Evolutionary conservation across 2,888 invertebrate genomes (phyloP), one percentile per base, ranked within the genome.

Genomic region (Dastarcus helophoroides): DNA sequence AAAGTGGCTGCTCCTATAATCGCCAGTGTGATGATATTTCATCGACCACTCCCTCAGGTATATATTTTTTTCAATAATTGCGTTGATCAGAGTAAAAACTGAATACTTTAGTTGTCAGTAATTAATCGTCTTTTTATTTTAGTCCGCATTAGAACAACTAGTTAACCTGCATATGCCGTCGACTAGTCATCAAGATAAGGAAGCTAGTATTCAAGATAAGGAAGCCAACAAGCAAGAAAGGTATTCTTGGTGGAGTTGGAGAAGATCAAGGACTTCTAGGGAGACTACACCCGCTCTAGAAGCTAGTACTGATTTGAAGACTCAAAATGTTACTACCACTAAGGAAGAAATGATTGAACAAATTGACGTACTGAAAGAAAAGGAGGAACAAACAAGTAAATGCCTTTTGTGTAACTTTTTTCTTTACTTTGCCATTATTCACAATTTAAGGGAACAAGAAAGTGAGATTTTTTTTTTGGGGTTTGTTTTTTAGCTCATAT

Each of bases 1-100:
- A 70, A 78, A 44, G 79, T 82, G 45, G 95, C 94, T 45, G 83
- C 84, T 36, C 89, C 94, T 23, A 76, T 93, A 54, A 73, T 97
- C 49, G 76, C 93, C 54, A 85, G 89, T 42, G 69, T 85, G 42
- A 74, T 88, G 40, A 79, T 83, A 44, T 95, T 84, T 67, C 79
- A 88, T 53, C 76, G 88, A 48, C 79, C 84, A 33, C 65, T 95
- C 48, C 82, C 93, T 35, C 73, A 74, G 56, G 79, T 79, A 57
- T 17, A n/a, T 9, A 22, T 3, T 22, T 23, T 11, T 11, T 6
- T 9, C n/a, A 32, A 23, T 26, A 35, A 21, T 26, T 19, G 35
- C 43, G 42, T 21, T 37, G 54, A 52, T 51, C 56, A 9, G 58
- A 17, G 19, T 17, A 17, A 7, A 7, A 17, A 17, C 19, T 17